Evolutionary conservation across 2,797 vertebrate species (phyloP).

Genomic region (Phrynocephalus guinanensis): DNA sequence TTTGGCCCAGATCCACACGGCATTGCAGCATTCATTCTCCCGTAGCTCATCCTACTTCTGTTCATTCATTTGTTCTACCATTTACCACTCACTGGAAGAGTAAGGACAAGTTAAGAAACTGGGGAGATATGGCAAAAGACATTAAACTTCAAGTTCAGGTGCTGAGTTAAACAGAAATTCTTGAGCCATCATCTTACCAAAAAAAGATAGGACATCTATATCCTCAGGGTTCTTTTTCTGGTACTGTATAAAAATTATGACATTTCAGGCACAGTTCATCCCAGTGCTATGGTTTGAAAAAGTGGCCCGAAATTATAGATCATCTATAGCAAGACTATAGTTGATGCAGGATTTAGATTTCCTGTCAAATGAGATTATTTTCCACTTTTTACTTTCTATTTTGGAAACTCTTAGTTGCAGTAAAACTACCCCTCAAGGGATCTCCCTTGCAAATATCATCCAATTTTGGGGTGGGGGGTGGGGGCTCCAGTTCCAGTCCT

Average conservation of each 20-base stretch:
- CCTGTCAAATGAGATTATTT: too few species aligned
- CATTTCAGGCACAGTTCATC: constrained; percentile 40
- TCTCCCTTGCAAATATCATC: too few species aligned
- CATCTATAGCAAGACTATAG: neutral
- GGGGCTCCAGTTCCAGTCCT: too few species aligned
- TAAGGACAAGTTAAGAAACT: neutral
- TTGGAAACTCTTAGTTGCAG: too few species aligned
- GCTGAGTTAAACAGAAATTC: constrained; percentile 24
- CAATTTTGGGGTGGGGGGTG: too few species aligned
- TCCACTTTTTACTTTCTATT: too few species aligned
- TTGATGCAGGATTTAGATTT: neutral
- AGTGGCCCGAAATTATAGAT: neutral
- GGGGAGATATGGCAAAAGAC: neutral
- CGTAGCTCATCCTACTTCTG: neutral
- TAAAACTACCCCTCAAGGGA: too few species aligned
- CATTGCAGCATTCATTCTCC: neutral
- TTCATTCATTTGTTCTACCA: neutral
- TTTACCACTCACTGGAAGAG: neutral
- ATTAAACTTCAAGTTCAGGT: neutral
- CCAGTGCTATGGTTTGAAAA: constrained; percentile 36
- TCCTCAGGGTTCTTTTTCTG: neutral
- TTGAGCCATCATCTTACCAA: neutral
- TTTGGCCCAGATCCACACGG: too few species aligned
- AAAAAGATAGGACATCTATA: neutral
- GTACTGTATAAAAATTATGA: constrained; percentile 50